A percentile compares a stretch with the other conserved stretches of the same genome.
Conservation (phyloP, 2,888 invertebrate genomes). For the Melanargia galathea region DNA sequence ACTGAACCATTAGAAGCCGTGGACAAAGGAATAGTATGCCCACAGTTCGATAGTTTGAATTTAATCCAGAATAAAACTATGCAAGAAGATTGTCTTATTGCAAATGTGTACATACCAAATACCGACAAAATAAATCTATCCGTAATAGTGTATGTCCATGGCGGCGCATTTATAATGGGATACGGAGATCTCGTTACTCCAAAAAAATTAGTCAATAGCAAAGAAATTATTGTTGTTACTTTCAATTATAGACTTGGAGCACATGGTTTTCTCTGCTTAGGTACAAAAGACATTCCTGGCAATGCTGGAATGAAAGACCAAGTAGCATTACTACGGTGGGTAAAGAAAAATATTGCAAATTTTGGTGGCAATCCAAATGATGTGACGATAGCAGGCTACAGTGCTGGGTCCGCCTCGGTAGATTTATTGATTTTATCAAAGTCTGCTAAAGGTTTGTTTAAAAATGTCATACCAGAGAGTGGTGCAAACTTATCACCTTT, state of each 20-base stretch:
- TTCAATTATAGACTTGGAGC: conserved; percentile 58
- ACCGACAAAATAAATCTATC: conserved; percentile 46
- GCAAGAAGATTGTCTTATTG: conserved; percentile 47
- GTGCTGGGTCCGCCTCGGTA: conserved; percentile 47
- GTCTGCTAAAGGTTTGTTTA: conserved; percentile 42
- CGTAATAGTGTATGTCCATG: conserved; percentile 67
- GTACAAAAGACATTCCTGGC: conserved; percentile 47
- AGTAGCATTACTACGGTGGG: conserved; percentile 49
- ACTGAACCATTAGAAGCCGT: conserved; percentile 42
- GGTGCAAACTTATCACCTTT: conserved; percentile 42
- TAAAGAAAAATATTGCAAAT: conserved; percentile 46
- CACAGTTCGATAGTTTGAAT: conserved; percentile 39
- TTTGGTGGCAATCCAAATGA: conserved; percentile 52
- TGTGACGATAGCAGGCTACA: conserved; percentile 49
- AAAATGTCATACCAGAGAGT: conserved; percentile 45
- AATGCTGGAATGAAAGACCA: conserved; percentile 54
- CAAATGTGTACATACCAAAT: conserved; percentile 46
- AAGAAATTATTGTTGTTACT: conserved; percentile 51
- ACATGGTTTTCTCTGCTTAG: conserved; percentile 45
- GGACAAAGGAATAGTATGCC: conserved; percentile 43
- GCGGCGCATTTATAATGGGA: conserved; percentile 64
- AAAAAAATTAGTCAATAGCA: conserved; percentile 46
- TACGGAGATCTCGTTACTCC: conserved; percentile 48
- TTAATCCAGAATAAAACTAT: conserved; percentile 26
- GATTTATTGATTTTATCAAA: conserved; percentile 47